A percentile compares a stretch with the other conserved stretches of the same genome.
Evolutionary conservation across 2,797 vertebrate species (phyloP).

Genomic region (Falco peregrinus): DNA sequence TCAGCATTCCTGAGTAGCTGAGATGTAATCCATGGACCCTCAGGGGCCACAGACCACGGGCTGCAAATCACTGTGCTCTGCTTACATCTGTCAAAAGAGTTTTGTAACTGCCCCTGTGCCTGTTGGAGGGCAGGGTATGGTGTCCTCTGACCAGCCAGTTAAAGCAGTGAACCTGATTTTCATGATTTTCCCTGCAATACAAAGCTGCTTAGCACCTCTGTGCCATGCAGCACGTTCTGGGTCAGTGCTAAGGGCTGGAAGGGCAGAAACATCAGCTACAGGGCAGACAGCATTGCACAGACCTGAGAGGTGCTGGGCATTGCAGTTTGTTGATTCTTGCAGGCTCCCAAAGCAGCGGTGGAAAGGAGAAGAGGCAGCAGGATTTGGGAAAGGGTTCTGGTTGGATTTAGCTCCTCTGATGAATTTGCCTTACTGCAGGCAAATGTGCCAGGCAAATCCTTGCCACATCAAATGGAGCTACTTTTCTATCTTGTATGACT

Average conservation of each 20-base stretch:
- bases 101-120: neutral
- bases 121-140: neutral
- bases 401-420: neutral
- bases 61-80: neutral
- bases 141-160: neutral
- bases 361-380: neutral
- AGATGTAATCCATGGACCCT: neutral
- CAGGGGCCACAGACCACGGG: neutral
- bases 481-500: neutral
- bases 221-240: neutral
- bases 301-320: neutral
- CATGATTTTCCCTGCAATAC: neutral
- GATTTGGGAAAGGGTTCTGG: neutral
- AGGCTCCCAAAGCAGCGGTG: neutral
- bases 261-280: neutral
- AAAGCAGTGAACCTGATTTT: neutral
- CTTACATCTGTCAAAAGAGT: neutral
- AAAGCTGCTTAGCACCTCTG: neutral
- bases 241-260: neutral
- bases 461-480: neutral
- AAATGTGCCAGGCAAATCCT: neutral
- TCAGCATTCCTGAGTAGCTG: conserved; percentile 2
- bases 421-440: neutral
- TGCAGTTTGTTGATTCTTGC: rapidly evolving
- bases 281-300: neutral